phyloP scores from a whole-genome alignment of 2,797 vertebrate genomes.

The Rhinoraja longicauda region DNA sequence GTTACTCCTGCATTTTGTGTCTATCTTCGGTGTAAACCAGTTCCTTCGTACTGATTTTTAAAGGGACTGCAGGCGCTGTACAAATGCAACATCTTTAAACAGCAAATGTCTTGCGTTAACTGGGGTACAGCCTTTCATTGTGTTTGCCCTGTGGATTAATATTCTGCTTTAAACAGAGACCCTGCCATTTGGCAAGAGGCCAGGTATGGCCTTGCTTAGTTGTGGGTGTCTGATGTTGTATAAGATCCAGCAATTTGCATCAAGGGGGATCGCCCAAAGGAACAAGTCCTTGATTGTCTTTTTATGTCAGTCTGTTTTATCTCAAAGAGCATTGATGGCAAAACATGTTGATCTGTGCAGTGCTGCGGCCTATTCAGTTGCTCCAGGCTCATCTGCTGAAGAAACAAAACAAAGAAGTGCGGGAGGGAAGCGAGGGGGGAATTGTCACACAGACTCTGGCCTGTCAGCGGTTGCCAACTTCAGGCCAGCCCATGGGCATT shows the following conservation, averaged over 20 bases:
- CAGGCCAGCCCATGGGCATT: slow-evolving; percentile 44
- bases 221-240: background rate
- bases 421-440: background rate
- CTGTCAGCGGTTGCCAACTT: slow-evolving; percentile 29
- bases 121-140: background rate
- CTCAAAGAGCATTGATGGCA: slow-evolving; percentile 40
- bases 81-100: background rate
- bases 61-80: too few relatives aligned
- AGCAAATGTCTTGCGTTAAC: background rate
- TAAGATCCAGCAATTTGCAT: slow-evolving; percentile 38
- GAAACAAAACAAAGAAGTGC: background rate
- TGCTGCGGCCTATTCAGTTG: background rate
- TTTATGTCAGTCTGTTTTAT: slow-evolving; percentile 49
- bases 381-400: slow-evolving; percentile 46
- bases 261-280: background rate
- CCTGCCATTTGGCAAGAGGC: background rate
- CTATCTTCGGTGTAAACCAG: too few relatives aligned
- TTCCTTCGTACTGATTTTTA: too few relatives aligned
- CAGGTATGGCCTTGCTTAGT: background rate
- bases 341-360: slow-evolving; percentile 37
- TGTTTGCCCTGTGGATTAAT: slow-evolving; percentile 42
- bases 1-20: too few relatives aligned
- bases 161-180: slow-evolving; percentile 41
- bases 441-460: slow-evolving; percentile 39
- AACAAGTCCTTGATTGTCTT: slow-evolving; percentile 45